Evolutionary conservation across 2,888 invertebrate genomes (phyloP).

Genomic region (Therioaphis trifolii): DNA sequence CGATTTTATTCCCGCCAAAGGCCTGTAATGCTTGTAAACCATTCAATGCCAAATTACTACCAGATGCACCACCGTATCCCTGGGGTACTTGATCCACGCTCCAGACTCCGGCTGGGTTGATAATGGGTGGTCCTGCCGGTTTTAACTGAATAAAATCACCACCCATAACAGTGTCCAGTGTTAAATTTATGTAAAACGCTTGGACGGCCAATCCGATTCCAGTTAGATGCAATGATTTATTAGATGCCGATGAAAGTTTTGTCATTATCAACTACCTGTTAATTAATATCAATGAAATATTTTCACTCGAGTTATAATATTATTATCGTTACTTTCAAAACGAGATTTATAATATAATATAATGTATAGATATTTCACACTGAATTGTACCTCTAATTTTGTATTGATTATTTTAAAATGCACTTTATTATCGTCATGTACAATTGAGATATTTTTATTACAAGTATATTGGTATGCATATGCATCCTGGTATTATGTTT

Average conservation of each 20-base stretch:
- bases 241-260: conserved; percentile 63
- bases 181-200: conserved; percentile 65
- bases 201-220: conserved; percentile 65
- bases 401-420: background rate
- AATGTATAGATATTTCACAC: background rate
- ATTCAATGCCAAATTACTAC: conserved; percentile 60
- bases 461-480: background rate
- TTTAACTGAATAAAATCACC: conserved; percentile 64
- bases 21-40: conserved; percentile 60
- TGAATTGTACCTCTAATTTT: background rate
- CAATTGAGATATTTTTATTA: too few species aligned
- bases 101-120: conserved; percentile 65
- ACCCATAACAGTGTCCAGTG: conserved; percentile 64
- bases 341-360: conserved; percentile 13
- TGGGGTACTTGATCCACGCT: conserved; percentile 62
- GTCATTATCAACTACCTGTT: conserved; percentile 57
- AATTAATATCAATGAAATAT: conserved; percentile 19
- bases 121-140: conserved; percentile 64
- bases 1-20: conserved; percentile 64
- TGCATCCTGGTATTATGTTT: background rate
- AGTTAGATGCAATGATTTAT: conserved; percentile 65
- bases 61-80: conserved; percentile 46
- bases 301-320: background rate
- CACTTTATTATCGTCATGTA: too few species aligned
- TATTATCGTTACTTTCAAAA: background rate